These are phyloP conservation scores for Darevskia mixta DNA, from an alignment of 2,797 vertebrate genomes.

Conservation along the genomic window DNA sequence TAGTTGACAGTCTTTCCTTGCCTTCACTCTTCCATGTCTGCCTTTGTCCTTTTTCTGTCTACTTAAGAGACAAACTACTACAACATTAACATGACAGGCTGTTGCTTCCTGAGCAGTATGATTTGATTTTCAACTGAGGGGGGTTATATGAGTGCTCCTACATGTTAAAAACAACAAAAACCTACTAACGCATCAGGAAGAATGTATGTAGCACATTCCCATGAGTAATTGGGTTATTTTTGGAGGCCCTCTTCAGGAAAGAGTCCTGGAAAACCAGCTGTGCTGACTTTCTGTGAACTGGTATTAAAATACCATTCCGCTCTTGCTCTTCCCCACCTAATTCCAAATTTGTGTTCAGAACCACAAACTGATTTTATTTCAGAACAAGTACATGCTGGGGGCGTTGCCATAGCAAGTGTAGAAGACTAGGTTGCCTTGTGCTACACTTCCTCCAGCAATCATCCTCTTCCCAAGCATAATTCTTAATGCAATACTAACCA, in stretches of 20 bases:
- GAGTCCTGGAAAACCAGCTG: background rate
- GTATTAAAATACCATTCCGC: background rate
- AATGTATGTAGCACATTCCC: background rate
- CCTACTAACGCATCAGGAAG: background rate
- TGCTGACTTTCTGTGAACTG: background rate
- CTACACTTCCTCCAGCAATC: background rate
- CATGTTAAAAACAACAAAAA: background rate
- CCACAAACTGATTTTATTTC: background rate
- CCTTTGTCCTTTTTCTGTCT: too few relatives aligned
- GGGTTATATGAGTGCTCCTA: background rate
- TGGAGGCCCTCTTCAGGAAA: background rate
- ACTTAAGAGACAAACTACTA: too few relatives aligned
- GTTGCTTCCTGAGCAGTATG: too few relatives aligned
- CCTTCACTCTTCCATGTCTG: too few relatives aligned
- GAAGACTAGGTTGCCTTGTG: background rate
- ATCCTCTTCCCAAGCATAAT: background rate
- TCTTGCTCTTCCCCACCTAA: too few relatives aligned
- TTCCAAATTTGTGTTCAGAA: background rate
- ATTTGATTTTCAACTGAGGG: too few relatives aligned
- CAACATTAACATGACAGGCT: too few relatives aligned
- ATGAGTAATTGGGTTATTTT: background rate
- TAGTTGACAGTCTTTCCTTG: too few relatives aligned
- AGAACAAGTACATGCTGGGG: background rate
- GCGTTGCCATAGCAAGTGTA: background rate
- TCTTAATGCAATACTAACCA: background rate